phyloP scores from a whole-genome alignment of 2,888 invertebrate genomes.

The Pegoplata infirma region DNA sequence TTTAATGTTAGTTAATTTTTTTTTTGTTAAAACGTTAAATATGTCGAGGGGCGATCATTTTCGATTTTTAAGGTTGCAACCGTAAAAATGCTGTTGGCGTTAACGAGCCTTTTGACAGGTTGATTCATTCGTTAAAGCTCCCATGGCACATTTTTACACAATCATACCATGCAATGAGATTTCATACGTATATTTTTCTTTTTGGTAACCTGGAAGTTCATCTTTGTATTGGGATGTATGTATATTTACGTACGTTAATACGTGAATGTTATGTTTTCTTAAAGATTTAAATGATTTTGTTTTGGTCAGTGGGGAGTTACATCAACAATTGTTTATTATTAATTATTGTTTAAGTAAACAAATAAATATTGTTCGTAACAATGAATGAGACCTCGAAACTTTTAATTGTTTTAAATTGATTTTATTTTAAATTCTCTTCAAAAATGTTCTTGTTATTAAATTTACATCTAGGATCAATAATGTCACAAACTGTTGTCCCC shows the following conservation, averaged over 20 bases:
- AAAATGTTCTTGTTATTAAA: too few species aligned
- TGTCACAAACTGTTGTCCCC: too few species aligned
- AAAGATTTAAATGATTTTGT: conserved; percentile 22
- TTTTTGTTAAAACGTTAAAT: conserved; percentile 58
- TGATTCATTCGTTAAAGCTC: conserved; percentile 74
- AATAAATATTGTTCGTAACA: conserved; percentile 10
- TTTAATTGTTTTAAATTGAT: too few species aligned
- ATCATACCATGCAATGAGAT: conserved; percentile 12
- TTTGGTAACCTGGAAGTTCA: not conserved
- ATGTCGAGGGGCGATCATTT: conserved; percentile 67
- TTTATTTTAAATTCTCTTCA: too few species aligned
- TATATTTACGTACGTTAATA: too few species aligned
- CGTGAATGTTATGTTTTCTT: not conserved
- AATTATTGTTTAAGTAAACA: conserved; percentile 23
- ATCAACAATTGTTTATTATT: conserved; percentile 42
- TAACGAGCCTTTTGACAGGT: conserved; percentile 77
- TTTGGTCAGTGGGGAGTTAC: conserved; percentile 12
- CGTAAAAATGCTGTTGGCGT: conserved; percentile 76
- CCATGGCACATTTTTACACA: conserved; percentile 63
- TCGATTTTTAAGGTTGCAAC: conserved; percentile 70
- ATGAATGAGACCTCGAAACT: not conserved
- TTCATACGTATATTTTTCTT: too few species aligned
- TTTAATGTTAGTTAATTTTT: conserved; percentile 23
- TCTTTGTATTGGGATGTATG: not conserved
- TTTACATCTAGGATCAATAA: too few species aligned